Conservation (phyloP, 2,888 invertebrate species). For the Drosophila paracracens region DNA sequence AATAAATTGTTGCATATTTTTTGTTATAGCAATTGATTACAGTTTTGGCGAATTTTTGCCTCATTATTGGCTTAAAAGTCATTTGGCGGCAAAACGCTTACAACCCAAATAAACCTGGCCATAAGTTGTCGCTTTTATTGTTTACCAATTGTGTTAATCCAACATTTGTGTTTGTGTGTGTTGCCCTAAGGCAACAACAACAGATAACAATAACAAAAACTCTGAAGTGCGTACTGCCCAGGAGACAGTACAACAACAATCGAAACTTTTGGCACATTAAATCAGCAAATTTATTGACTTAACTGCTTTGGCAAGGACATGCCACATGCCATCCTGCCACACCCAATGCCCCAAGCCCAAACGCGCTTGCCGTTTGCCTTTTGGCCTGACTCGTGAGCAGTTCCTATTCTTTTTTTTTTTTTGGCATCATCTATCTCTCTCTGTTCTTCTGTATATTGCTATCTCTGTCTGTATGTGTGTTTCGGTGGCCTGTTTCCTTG, state of each 20-base stretch:
- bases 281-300: slow-evolving; percentile 82
- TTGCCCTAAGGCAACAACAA: slow-evolving; percentile 34
- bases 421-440: slow-evolving; percentile 16
- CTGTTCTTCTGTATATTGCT: not conserved
- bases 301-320: slow-evolving; percentile 72
- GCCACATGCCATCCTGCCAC: slow-evolving; percentile 52
- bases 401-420: slow-evolving; percentile 15
- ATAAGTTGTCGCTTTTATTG: slow-evolving; percentile 72
- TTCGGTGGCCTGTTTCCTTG: slow-evolving; percentile 61
- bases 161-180: slow-evolving; percentile 60
- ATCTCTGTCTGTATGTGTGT: slow-evolving; percentile 2
- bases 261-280: slow-evolving; percentile 82
- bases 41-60: not conserved
- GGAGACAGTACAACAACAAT: slow-evolving; percentile 62
- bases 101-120: slow-evolving; percentile 53
- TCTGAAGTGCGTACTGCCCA: slow-evolving; percentile 44
- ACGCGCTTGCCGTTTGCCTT: slow-evolving; percentile 61
- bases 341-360: slow-evolving; percentile 26
- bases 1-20: not conserved
- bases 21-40: slow-evolving; percentile 6
- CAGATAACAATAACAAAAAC: slow-evolving; percentile 35
- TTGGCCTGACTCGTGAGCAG: slow-evolving; percentile 49
- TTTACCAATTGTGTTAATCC: slow-evolving; percentile 81
- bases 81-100: slow-evolving; percentile 44
- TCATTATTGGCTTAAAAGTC: slow-evolving; percentile 9